Evolutionary conservation across 2,888 invertebrate genomes (phyloP), one percentile per base, ranked within the genome.

Genomic region (Coenonympha glycerion): DNA sequence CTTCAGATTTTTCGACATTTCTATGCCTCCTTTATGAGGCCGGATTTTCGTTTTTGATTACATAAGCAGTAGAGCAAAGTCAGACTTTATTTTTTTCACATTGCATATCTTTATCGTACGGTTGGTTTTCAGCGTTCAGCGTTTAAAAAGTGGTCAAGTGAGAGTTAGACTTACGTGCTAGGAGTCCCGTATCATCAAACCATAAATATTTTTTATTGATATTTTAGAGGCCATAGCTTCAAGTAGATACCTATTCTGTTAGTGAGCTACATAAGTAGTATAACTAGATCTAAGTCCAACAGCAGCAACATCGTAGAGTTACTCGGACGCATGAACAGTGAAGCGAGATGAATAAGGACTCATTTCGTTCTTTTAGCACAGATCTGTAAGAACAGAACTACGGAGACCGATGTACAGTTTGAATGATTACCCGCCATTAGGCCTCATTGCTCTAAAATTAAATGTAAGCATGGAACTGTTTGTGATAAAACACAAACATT

Each of bases 1-100:
- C 57, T 52, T 44, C 52, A 55, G 34, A 44, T 47, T 58, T 58
- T 58, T 60, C 50, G 57, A 53, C 53, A 49, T 55, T 59, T 57
- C 53, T 48, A 55, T 57, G 53, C 52, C 30, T 41, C 45, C 41
- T 28, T 48, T 50, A 47, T 48, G 33, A 26, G 30, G 34, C 22
- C 13, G 47, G 33, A 30, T 40, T 36, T 36, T 33, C 30, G 24
- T 31, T 48, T 48, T 45, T 39, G 39, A 46, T 46, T 28, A 46
- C 46, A 13, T 46, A 46, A 36, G 15, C 18, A 19, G 13, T 18
- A 30, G n/a, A 41, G 41, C 11, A n/a, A n/a, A 26, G 26, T 28
- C 28, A 18, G 30, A 30, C 15, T 2, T 26, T 18, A 19, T 28
- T 41, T 41, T 19, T 41, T 41, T 11, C 28, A 18, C 9, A 18